Percentiles rank a stretch among this genome's conserved stretches.
These are phyloP conservation scores for Acropternis orthonyx DNA, from an alignment of 2,797 vertebrate species.

Conservation along the genomic window DNA sequence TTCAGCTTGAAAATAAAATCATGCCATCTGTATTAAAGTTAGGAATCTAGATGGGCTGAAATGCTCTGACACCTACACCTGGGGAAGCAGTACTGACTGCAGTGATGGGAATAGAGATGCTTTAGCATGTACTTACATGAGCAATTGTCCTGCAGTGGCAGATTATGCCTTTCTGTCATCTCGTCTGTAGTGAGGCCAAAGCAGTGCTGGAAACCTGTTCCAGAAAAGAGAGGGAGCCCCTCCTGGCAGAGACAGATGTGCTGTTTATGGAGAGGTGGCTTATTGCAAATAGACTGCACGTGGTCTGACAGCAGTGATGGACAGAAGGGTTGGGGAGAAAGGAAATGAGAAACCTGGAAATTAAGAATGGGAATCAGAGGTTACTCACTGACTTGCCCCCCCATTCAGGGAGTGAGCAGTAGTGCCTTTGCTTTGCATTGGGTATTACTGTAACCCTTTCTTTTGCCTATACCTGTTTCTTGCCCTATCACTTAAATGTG, in stretches of 20 bases:
- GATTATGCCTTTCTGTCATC: background rate
- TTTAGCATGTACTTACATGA: background rate
- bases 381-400: background rate
- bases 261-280: background rate
- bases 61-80: accelerated
- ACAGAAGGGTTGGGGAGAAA: background rate
- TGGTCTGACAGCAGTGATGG: background rate
- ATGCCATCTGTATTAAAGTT: background rate
- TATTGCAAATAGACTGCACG: background rate
- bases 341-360: background rate
- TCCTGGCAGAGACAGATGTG: background rate
- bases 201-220: background rate
- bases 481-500: background rate
- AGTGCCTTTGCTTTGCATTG: background rate
- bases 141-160: background rate
- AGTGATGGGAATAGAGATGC: background rate
- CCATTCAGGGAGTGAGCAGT: accelerated
- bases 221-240: background rate
- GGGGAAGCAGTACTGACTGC: background rate
- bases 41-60: background rate
- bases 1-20: background rate
- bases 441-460: background rate
- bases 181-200: background rate
- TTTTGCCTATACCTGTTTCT: background rate
- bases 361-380: background rate